phyloP scores from a whole-genome alignment of 2,113 vertebrate genomes.

The Pionites leucogaster region DNA sequence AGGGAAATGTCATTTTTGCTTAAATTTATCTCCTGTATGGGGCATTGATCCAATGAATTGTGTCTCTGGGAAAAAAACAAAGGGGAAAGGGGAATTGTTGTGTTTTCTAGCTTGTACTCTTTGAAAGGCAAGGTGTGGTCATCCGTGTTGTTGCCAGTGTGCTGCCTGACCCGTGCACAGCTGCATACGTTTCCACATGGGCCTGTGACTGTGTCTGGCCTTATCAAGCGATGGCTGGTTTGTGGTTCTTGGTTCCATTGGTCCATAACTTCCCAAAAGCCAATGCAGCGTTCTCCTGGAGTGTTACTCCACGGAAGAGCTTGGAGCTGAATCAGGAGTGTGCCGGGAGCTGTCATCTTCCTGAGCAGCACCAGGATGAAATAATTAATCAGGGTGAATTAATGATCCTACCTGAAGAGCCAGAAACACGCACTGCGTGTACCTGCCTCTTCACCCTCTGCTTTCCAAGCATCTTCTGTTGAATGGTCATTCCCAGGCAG shows the following conservation, averaged over 20 bases:
- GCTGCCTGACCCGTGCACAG: not conserved
- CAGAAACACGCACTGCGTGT: fast-evolving
- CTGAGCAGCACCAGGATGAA: not conserved
- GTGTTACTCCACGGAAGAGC: not conserved
- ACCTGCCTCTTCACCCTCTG: not conserved
- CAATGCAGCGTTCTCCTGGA: fast-evolving
- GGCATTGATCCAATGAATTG: not conserved
- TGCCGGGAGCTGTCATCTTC: not conserved
- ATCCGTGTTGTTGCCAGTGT: fast-evolving
- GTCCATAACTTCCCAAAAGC: not conserved
- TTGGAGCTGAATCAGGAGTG: not conserved
- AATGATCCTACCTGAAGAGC: not conserved
- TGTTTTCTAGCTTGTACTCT: not conserved
- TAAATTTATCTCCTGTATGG: not conserved
- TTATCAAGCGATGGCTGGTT: not conserved
- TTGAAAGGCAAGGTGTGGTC: not conserved
- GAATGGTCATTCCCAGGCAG: not conserved
- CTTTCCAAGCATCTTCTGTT: not conserved
- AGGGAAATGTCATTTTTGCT: not conserved
- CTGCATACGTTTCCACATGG: fast-evolving
- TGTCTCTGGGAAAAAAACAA: not conserved
- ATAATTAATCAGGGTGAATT: not conserved
- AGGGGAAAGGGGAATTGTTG: not conserved
- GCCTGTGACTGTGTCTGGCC: not conserved
- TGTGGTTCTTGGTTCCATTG: not conserved